phyloP scores from a whole-genome alignment of 2,113 vertebrate species.

The Monopterus albus region DNA sequence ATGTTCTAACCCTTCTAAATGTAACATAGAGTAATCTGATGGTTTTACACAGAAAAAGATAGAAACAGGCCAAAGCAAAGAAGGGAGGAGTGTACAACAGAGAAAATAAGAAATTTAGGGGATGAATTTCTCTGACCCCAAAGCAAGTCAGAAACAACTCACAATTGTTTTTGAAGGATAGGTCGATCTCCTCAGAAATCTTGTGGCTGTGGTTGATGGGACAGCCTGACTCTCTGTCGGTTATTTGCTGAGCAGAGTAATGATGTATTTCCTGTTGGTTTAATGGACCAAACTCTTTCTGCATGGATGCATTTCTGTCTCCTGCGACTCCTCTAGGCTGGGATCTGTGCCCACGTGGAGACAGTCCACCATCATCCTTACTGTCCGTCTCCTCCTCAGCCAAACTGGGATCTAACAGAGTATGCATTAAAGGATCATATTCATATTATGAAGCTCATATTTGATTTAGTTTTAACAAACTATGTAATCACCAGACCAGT shows the following conservation, averaged over 20 bases:
- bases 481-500: not conserved
- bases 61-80: not conserved
- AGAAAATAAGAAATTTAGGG: slow-evolving; percentile 9
- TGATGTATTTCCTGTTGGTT: slow-evolving; percentile 78
- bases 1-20: slow-evolving; percentile 10
- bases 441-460: not conserved
- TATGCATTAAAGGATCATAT: slow-evolving; percentile 5
- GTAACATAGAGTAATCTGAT: not conserved
- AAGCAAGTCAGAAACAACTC: slow-evolving; percentile 44
- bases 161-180: slow-evolving; percentile 78
- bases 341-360: slow-evolving; percentile 35
- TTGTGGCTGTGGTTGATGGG: slow-evolving; percentile 79
- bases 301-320: slow-evolving; percentile 57
- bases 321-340: slow-evolving; percentile 52
- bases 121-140: slow-evolving; percentile 4
- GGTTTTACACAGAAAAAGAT: not conserved
- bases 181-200: slow-evolving; percentile 71
- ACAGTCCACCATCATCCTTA: slow-evolving; percentile 49
- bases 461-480: not conserved
- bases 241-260: slow-evolving; percentile 53
- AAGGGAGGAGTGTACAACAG: not conserved
- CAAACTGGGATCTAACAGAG: slow-evolving; percentile 51
- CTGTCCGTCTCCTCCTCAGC: slow-evolving; percentile 68
- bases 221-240: slow-evolving; percentile 64
- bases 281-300: slow-evolving; percentile 71